phyloP scores from a whole-genome alignment of 2,888 invertebrate genomes.

The Troglohyphantes excavatus region DNA sequence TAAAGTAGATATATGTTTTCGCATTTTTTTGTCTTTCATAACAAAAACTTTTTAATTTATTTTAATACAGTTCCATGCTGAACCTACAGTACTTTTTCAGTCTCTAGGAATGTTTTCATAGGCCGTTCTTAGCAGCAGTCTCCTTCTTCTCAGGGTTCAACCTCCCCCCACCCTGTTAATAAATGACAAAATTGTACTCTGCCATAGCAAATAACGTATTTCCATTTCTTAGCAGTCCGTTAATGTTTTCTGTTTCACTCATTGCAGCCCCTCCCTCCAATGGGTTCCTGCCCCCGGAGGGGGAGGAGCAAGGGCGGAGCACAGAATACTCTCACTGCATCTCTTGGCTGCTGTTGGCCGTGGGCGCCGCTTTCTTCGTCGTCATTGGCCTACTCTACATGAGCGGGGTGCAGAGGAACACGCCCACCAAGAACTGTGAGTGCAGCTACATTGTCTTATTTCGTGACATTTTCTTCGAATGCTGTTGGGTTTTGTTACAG shows the following conservation, averaged over 20 bases:
- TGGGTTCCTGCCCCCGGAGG: constrained; percentile 64
- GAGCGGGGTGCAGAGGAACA: constrained; percentile 83
- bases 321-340: constrained; percentile 80
- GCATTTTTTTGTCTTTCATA: too few species aligned
- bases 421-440: constrained; percentile 62
- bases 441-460: background rate
- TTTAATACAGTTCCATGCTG: too few species aligned
- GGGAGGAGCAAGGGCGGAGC: constrained; percentile 42
- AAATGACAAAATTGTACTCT: too few species aligned
- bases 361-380: constrained; percentile 83
- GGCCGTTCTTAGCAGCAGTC: too few species aligned
- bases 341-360: constrained; percentile 83
- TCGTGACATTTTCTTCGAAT: background rate
- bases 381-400: constrained; percentile 83
- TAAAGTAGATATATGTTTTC: too few species aligned
- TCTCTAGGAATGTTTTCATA: too few species aligned
- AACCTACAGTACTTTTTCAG: too few species aligned
- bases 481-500: too few species aligned
- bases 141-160: too few species aligned
- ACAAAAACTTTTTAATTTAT: too few species aligned
- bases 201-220: too few species aligned
- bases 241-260: constrained; percentile 27
- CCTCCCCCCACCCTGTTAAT: too few species aligned
- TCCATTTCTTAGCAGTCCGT: background rate
- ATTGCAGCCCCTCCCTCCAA: constrained; percentile 86